Evolutionary conservation across 2,797 vertebrate genomes (phyloP).

Genomic region (Rhadinocentrus ornatus): DNA sequence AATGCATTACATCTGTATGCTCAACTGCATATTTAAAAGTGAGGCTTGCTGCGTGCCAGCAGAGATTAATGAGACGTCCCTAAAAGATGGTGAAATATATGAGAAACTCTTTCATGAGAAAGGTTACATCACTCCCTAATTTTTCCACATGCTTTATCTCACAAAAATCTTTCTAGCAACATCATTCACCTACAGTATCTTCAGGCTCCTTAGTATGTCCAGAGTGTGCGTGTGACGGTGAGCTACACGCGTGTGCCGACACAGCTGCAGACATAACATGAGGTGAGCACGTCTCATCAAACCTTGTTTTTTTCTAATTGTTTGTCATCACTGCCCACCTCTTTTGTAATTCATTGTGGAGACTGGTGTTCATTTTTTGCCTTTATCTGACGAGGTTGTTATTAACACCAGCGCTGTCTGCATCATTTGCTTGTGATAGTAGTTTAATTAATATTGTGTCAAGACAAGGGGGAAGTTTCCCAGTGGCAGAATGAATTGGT

Average conservation of each 20-base stretch:
- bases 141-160: not conserved
- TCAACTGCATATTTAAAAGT: conserved; percentile 28
- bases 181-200: not conserved
- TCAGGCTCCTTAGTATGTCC: no score
- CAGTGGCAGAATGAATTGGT: conserved; percentile 43
- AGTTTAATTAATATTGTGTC: conserved; percentile 66
- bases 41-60: conserved; percentile 65
- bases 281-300: conserved; percentile 56
- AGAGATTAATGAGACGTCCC: conserved; percentile 71
- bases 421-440: conserved; percentile 49
- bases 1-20: conserved; percentile 49
- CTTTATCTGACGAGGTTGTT: conserved; percentile 53
- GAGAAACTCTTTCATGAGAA: conserved; percentile 58
- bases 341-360: conserved; percentile 49
- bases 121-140: conserved; percentile 45
- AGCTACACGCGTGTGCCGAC: conserved; percentile 66
- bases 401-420: conserved; percentile 43
- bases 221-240: not conserved
- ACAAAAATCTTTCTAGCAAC: not conserved
- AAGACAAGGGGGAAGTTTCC: conserved; percentile 39
- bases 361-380: conserved; percentile 45
- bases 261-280: conserved; percentile 66
- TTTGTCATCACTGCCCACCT: conserved; percentile 48
- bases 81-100: conserved; percentile 66
- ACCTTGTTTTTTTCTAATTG: conserved; percentile 48